Conservation (phyloP, 2,888 invertebrate genomes). For the Eupeodes luniger region DNA sequence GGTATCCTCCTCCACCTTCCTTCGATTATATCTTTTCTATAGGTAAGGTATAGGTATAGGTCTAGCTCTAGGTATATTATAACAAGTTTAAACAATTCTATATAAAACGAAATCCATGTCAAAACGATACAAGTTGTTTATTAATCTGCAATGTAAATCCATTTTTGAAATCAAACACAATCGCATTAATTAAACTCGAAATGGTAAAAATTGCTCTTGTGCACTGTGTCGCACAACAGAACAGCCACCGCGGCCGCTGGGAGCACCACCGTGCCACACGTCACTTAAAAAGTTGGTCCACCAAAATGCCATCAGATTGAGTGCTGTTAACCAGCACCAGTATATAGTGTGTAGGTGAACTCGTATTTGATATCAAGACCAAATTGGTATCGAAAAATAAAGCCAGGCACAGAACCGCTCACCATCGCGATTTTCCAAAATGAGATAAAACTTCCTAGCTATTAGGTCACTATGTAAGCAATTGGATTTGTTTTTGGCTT, state of each 20-base stretch:
- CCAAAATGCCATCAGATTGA: slow-evolving; percentile 31
- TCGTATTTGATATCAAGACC: slow-evolving; percentile 67
- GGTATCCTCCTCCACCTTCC: not conserved
- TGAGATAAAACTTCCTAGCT: slow-evolving; percentile 62
- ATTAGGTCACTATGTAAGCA: slow-evolving; percentile 56
- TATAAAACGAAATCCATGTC: slow-evolving; percentile 65
- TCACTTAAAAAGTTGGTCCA: slow-evolving; percentile 57
- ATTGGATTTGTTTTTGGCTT: not conserved
- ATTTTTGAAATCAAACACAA: slow-evolving; percentile 68
- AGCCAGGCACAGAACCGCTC: slow-evolving; percentile 31
- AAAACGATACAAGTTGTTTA: slow-evolving; percentile 45
- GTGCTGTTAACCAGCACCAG: not conserved
- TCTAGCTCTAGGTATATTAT: too few relatives aligned
- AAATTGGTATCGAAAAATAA: slow-evolving; percentile 33
- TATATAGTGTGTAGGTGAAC: slow-evolving; percentile 63
- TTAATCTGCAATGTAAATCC: slow-evolving; percentile 71
- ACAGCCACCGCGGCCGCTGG: not conserved
- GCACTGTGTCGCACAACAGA: not conserved
- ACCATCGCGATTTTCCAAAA: slow-evolving; percentile 69
- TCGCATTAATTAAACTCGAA: slow-evolving; percentile 69
- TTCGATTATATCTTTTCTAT: not conserved
- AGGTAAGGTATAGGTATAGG: too few relatives aligned
- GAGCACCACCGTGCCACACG: not conserved
- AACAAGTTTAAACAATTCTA: slow-evolving; percentile 17
- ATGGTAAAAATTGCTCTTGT: slow-evolving; percentile 55